phyloP scores from a whole-genome alignment of 2,888 invertebrate genomes.

The Carterocephalus palaemon region DNA sequence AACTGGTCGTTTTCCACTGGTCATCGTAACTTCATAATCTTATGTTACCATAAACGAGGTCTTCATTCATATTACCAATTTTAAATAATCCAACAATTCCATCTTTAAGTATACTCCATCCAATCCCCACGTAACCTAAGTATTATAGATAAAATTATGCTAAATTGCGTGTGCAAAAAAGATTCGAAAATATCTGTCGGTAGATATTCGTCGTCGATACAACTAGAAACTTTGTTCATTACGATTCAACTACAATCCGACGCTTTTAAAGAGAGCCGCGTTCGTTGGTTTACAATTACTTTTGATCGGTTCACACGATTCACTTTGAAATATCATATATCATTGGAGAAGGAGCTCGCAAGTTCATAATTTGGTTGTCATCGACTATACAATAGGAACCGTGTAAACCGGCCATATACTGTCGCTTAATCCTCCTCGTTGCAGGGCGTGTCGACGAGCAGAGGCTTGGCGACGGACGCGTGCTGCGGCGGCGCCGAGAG shows the following conservation, averaged over 20 bases:
- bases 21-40: constrained; percentile 57
- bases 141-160: constrained; percentile 62
- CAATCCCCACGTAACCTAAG: constrained; percentile 66
- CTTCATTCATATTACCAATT: constrained; percentile 63
- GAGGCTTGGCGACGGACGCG: constrained; percentile 57
- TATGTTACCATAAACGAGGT: constrained; percentile 43
- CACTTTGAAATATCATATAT: no score
- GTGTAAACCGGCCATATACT: no score
- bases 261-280: constrained; percentile 32
- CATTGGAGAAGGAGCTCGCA: no score
- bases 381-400: no score
- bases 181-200: constrained; percentile 54
- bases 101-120: constrained; percentile 65
- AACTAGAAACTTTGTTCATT: constrained; percentile 22
- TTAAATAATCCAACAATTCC: constrained; percentile 68
- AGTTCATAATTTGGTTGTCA: no score
- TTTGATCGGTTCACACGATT: no score
- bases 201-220: constrained; percentile 34
- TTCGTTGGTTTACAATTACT: constrained; percentile 29
- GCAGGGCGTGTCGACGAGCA: constrained; percentile 69
- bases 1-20: constrained; percentile 51
- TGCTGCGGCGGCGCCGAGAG: constrained; percentile 52
- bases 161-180: constrained; percentile 62
- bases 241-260: constrained; percentile 18
- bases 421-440: constrained; percentile 66